Base-by-base conservation (phyloP, 1,140 invertebrate genomes). In the Aphaenogaster floridana region DNA sequence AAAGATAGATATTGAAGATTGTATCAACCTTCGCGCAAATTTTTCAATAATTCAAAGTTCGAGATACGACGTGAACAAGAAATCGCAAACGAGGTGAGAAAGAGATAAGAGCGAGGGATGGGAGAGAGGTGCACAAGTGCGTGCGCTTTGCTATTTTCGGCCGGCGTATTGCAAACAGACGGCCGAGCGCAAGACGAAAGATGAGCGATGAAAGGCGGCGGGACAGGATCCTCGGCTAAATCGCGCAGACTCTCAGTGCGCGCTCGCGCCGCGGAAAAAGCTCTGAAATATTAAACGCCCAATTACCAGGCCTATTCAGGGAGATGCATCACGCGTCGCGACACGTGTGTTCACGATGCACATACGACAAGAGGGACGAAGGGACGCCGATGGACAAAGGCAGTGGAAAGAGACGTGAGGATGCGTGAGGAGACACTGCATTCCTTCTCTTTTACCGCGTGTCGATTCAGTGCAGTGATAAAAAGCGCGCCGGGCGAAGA, bases 251-350 rank as follows among this genome's bases (percentile, higher is more conserved):
- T 94, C 42, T 48, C 78, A 94, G 93, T 93, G 93, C 90, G 94
- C 93, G 92, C 94, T 94, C 94, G 93, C 90, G 94, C 17, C 17
- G 39, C 81, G 92, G 93, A 90, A 93, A 94, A 93, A 94, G 93
- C 93, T 93, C 93, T 95, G 94, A 95, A 95, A 95, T 95, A 95
- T 95, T 95, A 95, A 95, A 92, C 94, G 94, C 90, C 94, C 95
- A 95, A 95, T 95, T 95, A 95, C 94, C 93, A 92, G 90, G 91
- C 80, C 94, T 94, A 95, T 95, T 95, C 94, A 95, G 89, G 34
- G 13, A n/a, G 64, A 72, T 57, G 80, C 80, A 76, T 61, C 69
- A 42, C 91, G 92, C 94, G 93, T 94, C 94, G 93, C 88, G 94
- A 94, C 93, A 91, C 91, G 90, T 86, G 91, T 88, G 28, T 39